These are phyloP conservation scores for Dusona sp. DNA, from an alignment of 2,888 invertebrate species.

Conservation along the genomic window DNA sequence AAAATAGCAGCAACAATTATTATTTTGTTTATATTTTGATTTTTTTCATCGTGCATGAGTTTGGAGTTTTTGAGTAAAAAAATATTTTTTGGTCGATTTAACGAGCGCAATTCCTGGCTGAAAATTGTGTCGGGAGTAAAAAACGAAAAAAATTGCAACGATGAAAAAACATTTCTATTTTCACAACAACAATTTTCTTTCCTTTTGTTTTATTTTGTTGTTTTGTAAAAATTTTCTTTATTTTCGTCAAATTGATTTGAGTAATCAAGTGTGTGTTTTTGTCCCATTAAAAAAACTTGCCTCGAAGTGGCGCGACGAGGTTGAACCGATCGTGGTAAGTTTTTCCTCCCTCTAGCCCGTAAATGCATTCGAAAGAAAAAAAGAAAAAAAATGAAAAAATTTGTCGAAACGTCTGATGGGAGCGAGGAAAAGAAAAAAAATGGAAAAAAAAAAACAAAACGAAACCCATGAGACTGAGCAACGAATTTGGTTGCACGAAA, in stretches of 20 bases:
- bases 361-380: constrained; percentile 33
- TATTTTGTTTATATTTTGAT: constrained; percentile 32
- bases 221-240: no score
- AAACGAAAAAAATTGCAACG: not conserved
- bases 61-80: constrained; percentile 46
- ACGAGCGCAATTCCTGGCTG: constrained; percentile 27
- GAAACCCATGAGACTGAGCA: constrained; percentile 28
- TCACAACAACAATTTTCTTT: not conserved
- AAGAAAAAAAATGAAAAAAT: not conserved
- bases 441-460: not conserved
- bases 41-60: constrained; percentile 61
- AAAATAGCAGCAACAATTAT: constrained; percentile 5
- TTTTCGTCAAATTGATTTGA: constrained; percentile 72
- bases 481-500: constrained; percentile 28
- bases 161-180: not conserved
- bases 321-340: constrained; percentile 99
- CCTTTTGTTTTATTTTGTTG: not conserved
- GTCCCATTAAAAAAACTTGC: constrained; percentile 81
- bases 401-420: constrained; percentile 2
- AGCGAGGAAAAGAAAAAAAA: constrained; percentile 8
- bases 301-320: constrained; percentile 86
- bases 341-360: constrained; percentile 78
- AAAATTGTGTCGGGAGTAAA: constrained; percentile 20
- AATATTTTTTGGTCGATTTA: constrained; percentile 18
- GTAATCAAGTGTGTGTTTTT: constrained; percentile 83